Evolutionary conservation across 2,888 invertebrate genomes (phyloP), one percentile per base, ranked within the genome.

Genomic region (Drosophila hamatofila): DNA sequence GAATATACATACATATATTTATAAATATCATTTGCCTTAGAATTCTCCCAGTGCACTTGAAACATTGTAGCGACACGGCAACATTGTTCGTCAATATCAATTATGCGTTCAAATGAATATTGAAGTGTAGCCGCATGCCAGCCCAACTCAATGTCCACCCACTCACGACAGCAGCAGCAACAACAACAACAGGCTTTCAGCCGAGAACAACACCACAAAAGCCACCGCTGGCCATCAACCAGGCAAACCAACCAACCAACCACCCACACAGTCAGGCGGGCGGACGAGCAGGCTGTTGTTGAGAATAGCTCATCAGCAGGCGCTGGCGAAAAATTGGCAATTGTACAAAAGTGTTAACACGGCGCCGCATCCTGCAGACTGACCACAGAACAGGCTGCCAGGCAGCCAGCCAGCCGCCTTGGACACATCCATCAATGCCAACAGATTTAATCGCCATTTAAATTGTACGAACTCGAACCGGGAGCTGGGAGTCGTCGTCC

Each of bases 361-460:
- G 88, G 79, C 79, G 82, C 83, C 83, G 83, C 78, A 88, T 89
- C 87, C 88, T 88, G 88, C 80, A 80, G 87, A 72, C 83, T 80
- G 84, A 85, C 88, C 84, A 68, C 84, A 84, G 78, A 74, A 69
- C 82, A 81, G 80, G 57, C 69, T 27, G 42, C 35, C 66, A 23
- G 57, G 3, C 62, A 9, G 55, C 30, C 72, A 59, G 74, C 18
- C 66, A 57, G 67, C 71, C 73, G 81, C 84, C 84, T 83, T 77
- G 84, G 79, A 84, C 84, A 86, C 90, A 90, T 90, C 89, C 89
- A 90, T 90, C 90, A 90, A 87, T 91, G 90, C 85, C 90, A 90
- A 78, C 83, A 81, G 88, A 90, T 91, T 90, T 91, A 91, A 90
- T 91, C 91, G 91, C 90, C 90, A 91, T 90, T 90, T 90, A 91